Evolutionary conservation across 2,113 vertebrate genomes (phyloP).

Genomic region (Poicephalus gulielmi): DNA sequence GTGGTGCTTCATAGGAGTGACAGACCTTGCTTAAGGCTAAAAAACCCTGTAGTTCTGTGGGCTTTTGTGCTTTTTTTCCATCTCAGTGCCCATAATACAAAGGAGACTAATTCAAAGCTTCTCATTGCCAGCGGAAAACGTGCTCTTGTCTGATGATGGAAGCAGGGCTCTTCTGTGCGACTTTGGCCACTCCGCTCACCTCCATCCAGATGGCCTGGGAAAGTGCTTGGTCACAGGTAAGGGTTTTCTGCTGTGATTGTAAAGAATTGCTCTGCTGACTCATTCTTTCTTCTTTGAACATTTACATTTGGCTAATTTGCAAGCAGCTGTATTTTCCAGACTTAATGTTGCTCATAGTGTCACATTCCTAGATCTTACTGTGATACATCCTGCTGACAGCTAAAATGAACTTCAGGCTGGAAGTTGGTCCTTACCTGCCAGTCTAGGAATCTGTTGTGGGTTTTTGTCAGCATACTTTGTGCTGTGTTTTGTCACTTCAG

Average conservation of each 20-base stretch:
- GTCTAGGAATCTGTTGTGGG: not conserved
- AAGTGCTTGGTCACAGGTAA: constrained; percentile 78
- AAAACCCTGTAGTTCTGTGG: not conserved
- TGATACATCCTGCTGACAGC: not conserved
- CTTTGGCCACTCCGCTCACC: constrained; percentile 90
- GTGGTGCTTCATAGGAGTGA: not conserved
- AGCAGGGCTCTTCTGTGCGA: constrained; percentile 89
- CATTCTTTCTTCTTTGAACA: not conserved
- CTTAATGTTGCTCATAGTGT: not conserved
- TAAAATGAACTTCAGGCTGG: not conserved
- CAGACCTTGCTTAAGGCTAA: not conserved
- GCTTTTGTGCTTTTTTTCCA: not conserved
- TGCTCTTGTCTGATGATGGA: constrained; percentile 89
- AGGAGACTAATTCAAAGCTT: not conserved
- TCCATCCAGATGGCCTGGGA: constrained; percentile 79
- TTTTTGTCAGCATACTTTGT: not conserved
- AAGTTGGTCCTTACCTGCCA: not conserved
- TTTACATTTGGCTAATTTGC: not conserved
- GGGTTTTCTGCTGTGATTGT: not conserved
- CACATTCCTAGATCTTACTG: not conserved
- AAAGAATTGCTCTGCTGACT: not conserved
- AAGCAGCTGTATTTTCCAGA: not conserved
- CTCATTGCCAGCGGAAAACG: constrained; percentile 86
- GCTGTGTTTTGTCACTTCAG: not conserved
- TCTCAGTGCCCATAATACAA: not conserved